phyloP scores from a whole-genome alignment of 2,888 invertebrate species.

The Sesamia inferens region DNA sequence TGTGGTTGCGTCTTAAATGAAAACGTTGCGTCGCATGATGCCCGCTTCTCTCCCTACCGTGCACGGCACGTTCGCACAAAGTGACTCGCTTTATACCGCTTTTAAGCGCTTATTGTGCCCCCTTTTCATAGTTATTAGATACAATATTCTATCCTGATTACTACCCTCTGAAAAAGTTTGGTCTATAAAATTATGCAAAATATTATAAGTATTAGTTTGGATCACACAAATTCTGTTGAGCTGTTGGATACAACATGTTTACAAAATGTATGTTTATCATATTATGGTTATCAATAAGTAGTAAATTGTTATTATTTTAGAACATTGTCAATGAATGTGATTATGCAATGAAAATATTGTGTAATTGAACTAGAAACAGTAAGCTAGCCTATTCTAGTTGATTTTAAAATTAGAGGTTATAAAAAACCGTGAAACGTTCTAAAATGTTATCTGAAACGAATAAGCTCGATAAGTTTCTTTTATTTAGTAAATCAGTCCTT shows the following conservation, averaged over 20 bases:
- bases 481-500: constrained; percentile 7
- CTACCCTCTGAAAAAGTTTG: constrained; percentile 19
- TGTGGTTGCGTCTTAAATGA: constrained; percentile 44
- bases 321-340: constrained; percentile 14
- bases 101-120: constrained; percentile 29
- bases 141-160: constrained; percentile 45
- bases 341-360: constrained; percentile 5
- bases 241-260: constrained; percentile 15
- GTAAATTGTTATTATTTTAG: neutral
- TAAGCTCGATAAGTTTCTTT: neutral
- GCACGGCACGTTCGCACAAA: constrained; percentile 29
- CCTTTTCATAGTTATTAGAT: constrained; percentile 35
- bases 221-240: constrained; percentile 12
- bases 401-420: neutral
- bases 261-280: constrained; percentile 3
- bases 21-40: constrained; percentile 31
- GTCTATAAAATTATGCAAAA: constrained; percentile 34
- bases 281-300: neutral
- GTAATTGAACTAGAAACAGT: neutral
- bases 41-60: constrained; percentile 24
- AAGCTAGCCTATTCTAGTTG: neutral
- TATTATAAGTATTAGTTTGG: constrained; percentile 12
- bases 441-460: constrained; percentile 32
- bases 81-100: constrained; percentile 28
- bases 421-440: constrained; percentile 5